Evolutionary conservation across 2,797 vertebrate genomes (phyloP), one percentile per base, ranked within the genome.

Genomic region (Hemibagrus guttatus): DNA sequence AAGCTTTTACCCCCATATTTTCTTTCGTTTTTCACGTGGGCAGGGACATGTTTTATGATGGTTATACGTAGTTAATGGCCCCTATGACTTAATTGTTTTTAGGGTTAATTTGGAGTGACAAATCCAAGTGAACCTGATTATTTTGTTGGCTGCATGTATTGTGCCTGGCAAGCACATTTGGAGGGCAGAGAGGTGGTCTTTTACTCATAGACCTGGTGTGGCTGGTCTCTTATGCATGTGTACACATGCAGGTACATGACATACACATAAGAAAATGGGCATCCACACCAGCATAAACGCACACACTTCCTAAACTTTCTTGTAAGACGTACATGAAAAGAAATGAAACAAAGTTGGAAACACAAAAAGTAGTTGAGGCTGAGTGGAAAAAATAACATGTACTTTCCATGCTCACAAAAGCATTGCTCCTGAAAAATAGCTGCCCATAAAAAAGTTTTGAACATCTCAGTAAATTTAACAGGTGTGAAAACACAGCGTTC

Each of bases 41-140:
- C 90, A 93, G 90, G 91, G 91, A 93, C 93, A 94, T 94, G 92
- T 93, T 95, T 95, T 95, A 95, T 95, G 94, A 91, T 92, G 93
- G 92, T 93, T 94, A 93, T 93, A 93, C 92, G 89, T 94, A 91
- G 91, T 93, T 94, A 95, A 95, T 94, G 94, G 92, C 87, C 93
- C 93, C 93, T 93, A 92, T 94, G 93, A 95, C 94, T 95, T 94
- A 93, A 95, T 94, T 95, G 93, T 95, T 95, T 95, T 94, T 92
- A 93, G 93, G 94, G 94, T 94, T 94, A 95, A 93, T 95, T 95
- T 94, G 91, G 93, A 95, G 91, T 93, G 95, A 95, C 94, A 95
- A 94, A 95, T 94, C 93, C 90, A 92, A 93, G 93, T 93, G 92
- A 95, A 95, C 91, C 91, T 89, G 89, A 91, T 93, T 94, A 93